phyloP scores from a whole-genome alignment of 2,113 vertebrate species.

The Struthidea cinerea region DNA sequence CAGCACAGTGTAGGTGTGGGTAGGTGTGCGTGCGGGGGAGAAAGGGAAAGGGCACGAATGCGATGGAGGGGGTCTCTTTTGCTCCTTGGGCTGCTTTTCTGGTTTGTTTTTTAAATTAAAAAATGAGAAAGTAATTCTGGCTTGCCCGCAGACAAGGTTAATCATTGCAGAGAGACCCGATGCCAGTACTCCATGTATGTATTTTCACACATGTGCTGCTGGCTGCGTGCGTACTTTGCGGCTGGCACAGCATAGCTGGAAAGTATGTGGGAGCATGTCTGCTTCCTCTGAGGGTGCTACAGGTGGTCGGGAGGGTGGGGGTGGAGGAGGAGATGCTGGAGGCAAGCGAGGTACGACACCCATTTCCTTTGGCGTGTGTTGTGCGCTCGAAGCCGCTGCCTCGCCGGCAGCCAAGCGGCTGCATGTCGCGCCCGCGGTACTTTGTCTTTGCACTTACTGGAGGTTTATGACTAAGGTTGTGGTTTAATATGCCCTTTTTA shows the following conservation, averaged over 20 bases:
- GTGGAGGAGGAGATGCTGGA: conserved; percentile 56
- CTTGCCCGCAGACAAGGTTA: neutral
- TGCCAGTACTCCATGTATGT: neutral
- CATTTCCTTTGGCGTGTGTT: conserved; percentile 79
- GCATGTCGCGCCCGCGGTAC: conserved; percentile 41
- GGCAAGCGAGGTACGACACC: conserved; percentile 71
- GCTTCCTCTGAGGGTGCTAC: conserved; percentile 85
- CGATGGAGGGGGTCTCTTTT: neutral
- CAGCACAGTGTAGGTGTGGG: neutral
- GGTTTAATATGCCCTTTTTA: conserved; percentile 71
- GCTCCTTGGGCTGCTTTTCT: neutral
- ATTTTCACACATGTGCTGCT: neutral
- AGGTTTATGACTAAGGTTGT: conserved; percentile 72
- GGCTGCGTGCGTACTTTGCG: conserved; percentile 42
- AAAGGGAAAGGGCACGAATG: neutral
- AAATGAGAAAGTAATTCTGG: neutral
- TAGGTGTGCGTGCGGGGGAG: neutral
- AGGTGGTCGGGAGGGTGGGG: conserved; percentile 80
- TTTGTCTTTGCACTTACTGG: conserved; percentile 43
- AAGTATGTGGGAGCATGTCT: conserved; percentile 69
- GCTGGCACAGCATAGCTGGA: conserved; percentile 64
- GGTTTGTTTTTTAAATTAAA: neutral
- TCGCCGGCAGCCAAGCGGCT: conserved; percentile 38
- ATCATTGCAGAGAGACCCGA: neutral
- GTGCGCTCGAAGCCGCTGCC: conserved; percentile 59